Evolutionary conservation across 2,797 vertebrate genomes (phyloP).

Genomic region (Spinus pinus): DNA sequence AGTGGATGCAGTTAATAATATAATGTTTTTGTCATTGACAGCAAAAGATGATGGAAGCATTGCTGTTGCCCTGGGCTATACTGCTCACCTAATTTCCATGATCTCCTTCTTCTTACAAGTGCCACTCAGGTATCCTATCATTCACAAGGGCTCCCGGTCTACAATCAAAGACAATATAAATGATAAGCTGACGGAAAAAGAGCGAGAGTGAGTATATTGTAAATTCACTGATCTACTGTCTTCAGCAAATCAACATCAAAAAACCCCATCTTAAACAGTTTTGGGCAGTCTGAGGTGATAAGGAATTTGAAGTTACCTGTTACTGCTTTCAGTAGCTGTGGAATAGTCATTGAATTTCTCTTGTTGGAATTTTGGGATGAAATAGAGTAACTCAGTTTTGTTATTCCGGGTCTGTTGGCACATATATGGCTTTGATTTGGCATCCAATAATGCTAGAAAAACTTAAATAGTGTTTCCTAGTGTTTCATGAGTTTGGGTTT

Average conservation of each 20-base stretch:
- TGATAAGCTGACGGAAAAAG: slow-evolving; percentile 94
- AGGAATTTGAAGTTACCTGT: fast-evolving
- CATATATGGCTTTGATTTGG: fast-evolving
- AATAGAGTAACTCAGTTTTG: neutral
- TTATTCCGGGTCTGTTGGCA: neutral
- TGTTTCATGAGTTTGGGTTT: neutral
- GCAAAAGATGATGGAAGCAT: slow-evolving; percentile 96
- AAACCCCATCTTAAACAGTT: neutral
- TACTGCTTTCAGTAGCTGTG: fast-evolving
- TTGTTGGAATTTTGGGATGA: neutral
- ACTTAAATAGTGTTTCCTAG: neutral
- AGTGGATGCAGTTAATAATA: fast-evolving
- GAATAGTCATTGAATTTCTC: fast-evolving
- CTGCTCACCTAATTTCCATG: slow-evolving; percentile 96
- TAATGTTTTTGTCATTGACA: slow-evolving; percentile 59
- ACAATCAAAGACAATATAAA: slow-evolving; percentile 98
- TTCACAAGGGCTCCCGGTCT: slow-evolving; percentile 96
- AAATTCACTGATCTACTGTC: neutral
- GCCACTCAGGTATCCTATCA: slow-evolving; percentile 94
- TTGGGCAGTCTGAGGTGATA: neutral
- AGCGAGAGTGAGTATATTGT: slow-evolving; percentile 90
- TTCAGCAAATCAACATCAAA: neutral
- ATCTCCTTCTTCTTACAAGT: slow-evolving; percentile 97
- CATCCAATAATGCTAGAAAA: neutral
- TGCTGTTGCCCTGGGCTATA: slow-evolving; percentile 95